Conservation (phyloP, 2,888 invertebrate species). For the Coremacera marginata region DNA sequence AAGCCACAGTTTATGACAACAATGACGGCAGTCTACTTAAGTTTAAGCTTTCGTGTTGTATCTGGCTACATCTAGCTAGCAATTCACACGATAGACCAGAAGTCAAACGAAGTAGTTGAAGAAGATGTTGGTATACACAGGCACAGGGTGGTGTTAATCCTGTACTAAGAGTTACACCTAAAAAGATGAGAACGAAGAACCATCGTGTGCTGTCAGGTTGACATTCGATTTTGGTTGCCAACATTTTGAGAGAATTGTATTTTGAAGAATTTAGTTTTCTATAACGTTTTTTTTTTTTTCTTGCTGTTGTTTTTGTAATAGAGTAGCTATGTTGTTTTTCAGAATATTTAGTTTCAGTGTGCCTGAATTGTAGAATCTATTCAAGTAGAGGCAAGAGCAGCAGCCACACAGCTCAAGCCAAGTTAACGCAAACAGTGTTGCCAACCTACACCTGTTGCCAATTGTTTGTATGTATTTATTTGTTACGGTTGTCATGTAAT, state of each 20-base stretch:
- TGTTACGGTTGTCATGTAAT: neutral
- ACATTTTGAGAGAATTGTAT: conserved; percentile 43
- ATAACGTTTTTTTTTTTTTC: conserved; percentile 37
- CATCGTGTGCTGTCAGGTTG: conserved; percentile 38
- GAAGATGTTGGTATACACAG: no score
- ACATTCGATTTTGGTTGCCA: conserved; percentile 37
- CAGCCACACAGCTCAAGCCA: conserved; percentile 2
- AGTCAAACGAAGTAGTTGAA: no score
- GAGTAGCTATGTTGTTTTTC: neutral
- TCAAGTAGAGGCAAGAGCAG: neutral
- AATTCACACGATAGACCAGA: no score
- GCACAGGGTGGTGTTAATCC: no score
- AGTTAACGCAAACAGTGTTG: neutral
- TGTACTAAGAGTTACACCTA: no score
- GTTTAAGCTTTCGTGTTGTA: neutral
- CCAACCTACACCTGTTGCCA: conserved; percentile 47
- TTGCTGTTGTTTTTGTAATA: conserved; percentile 13
- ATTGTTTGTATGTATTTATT: conserved; percentile 41
- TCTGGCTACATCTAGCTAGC: neutral
- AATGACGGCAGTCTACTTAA: neutral
- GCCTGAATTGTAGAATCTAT: neutral
- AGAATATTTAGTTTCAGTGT: neutral
- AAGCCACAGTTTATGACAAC: neutral
- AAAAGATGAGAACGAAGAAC: neutral
- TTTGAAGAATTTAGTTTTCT: conserved; percentile 40